Evolutionary conservation across 2,888 invertebrate species (phyloP), one percentile per base, ranked within the genome.

Genomic region (Augochlorella aurata): DNA sequence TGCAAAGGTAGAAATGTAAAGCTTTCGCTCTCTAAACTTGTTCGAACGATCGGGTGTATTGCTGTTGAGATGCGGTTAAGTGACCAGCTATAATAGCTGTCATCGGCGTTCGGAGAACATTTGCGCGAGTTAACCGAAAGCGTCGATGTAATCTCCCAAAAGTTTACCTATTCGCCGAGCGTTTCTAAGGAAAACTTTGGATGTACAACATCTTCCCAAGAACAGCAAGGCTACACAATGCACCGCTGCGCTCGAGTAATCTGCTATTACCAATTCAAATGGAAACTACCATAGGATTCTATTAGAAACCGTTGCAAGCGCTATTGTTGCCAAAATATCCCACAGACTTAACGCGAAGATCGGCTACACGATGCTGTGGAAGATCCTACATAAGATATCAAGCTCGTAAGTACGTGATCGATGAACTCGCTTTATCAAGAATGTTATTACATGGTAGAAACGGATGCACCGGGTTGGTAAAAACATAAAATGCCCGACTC

Each of bases 211-310:
- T 24, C 58, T 24, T 58, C 14, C 21, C 14, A 2, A 58, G 58
- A 24, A 14, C 58, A 7, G 58, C 24, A 12, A 12, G 24, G 24
- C 24, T 61, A 61, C 24, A 24, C 9, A 16, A 61, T 61, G 9
- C 61, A 61, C 29, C 24, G 24, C 29, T 29, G 29, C 14, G 16
- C 29, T 29, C 29, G 16, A 2, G 18, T 29, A 61, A 61, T 61
- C 29, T 18, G 29, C 61, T 3, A 61, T 61, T 61, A 61, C 29
- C 61, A 61, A 61, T 61, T 61, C 61, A 61, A 61, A 61, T 29
- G 61, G 29, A 16, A 61, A 29, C 61, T 61, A 12, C 24, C 61
- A 14, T 24, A 1, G 58, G 54, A 24, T 58, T 58, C 58, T 58
- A 24, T 58, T 58, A 24, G 58, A 58, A 58, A 58, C 58, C 24